Percentiles rank a stretch among this genome's conserved stretches.
Conservation (phyloP, 23 tunicate genomes). For the Diplosoma virens region DNA sequence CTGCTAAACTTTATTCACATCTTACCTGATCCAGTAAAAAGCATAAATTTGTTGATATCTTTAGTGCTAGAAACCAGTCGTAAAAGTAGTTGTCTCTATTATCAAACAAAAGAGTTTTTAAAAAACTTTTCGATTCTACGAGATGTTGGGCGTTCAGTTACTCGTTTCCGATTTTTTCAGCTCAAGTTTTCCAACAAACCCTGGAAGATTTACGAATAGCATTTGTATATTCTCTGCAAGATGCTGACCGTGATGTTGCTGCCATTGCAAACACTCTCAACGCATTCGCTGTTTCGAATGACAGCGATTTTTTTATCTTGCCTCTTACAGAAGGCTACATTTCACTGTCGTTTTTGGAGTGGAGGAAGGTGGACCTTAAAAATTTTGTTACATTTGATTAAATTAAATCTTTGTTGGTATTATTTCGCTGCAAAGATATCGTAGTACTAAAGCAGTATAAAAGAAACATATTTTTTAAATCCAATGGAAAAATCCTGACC, state of each 20-base stretch:
- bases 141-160: no score
- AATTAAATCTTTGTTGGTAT: no score
- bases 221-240: slow-evolving; percentile 14
- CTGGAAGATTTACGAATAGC: slow-evolving; percentile 29
- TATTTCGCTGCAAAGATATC: no score
- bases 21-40: no score
- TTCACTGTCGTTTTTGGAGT: slow-evolving; percentile 5
- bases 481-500: neutral
- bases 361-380: slow-evolving; percentile 23
- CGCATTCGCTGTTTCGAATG: slow-evolving; percentile 46
- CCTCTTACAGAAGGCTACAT: slow-evolving; percentile 28
- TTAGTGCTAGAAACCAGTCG: no score
- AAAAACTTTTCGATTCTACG: no score
- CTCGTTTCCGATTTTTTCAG: slow-evolving; percentile 2
- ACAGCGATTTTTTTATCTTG: slow-evolving; percentile 40
- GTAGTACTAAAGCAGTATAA: no score
- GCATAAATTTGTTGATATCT: no score
- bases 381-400: neutral
- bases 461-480: no score
- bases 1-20: no score
- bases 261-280: slow-evolving; percentile 25
- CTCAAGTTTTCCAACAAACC: slow-evolving; percentile 14
- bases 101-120: no score
- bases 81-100: no score
- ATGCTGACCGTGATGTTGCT: slow-evolving; percentile 40